phyloP scores from a whole-genome alignment of 2,113 vertebrate genomes.

The Ahaetulla prasina region DNA sequence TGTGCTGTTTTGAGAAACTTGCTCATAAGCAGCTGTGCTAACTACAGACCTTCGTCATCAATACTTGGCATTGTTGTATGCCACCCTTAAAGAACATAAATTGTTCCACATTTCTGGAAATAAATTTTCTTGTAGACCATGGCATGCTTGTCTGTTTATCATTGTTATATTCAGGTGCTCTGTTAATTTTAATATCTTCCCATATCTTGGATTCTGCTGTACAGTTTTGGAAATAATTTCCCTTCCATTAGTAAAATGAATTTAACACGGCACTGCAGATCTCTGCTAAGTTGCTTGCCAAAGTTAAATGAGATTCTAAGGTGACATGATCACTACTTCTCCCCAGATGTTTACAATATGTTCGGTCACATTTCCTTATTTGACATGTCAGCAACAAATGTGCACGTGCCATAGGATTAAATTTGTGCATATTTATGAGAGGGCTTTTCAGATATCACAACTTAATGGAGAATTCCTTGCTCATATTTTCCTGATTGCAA shows the following conservation, averaged over 20 bases:
- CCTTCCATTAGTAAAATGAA: neutral
- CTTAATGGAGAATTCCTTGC: neutral
- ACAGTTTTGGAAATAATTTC: neutral
- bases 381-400: neutral
- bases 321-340: neutral
- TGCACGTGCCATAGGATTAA: neutral
- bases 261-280: neutral
- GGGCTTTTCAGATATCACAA: neutral
- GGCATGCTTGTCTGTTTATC: rapidly evolving
- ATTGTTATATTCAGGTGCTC: rapidly evolving
- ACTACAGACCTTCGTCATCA: neutral
- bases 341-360: neutral
- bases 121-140: neutral
- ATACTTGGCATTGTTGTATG: neutral
- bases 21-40: neutral
- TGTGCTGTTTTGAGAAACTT: neutral
- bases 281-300: neutral
- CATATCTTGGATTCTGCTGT: neutral
- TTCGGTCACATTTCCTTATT: neutral
- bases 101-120: neutral
- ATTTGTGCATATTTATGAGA: neutral
- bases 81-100: neutral
- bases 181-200: neutral
- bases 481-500: neutral
- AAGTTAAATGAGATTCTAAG: neutral